A percentile compares a stretch with the other conserved stretches of the same genome.
These are phyloP conservation scores for Hirtodrosophila alboralis DNA, from an alignment of 2,888 invertebrate genomes.

Conservation along the genomic window DNA sequence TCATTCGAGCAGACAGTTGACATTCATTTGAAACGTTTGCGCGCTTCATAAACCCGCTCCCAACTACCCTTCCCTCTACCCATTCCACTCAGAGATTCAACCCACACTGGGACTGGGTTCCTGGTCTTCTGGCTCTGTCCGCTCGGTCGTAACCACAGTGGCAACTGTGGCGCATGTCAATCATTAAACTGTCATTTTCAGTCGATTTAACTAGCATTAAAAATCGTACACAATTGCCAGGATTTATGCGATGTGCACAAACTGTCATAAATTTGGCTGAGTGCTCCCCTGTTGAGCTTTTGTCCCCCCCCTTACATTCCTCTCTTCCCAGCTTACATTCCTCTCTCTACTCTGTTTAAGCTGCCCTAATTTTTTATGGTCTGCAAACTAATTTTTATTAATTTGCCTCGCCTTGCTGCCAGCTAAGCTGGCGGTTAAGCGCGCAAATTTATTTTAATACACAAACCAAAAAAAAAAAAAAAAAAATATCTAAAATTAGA, in stretches of 20 bases:
- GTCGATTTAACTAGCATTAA: slow-evolving; percentile 81
- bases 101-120: slow-evolving; percentile 14
- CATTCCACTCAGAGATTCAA: neutral
- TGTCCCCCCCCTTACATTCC: neutral
- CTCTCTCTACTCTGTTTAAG: slow-evolving; percentile 38
- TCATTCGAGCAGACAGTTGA: slow-evolving; percentile 76
- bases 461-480: neutral
- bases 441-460: slow-evolving; percentile 67
- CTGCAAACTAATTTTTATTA: slow-evolving; percentile 80
- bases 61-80: slow-evolving; percentile 1
- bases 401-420: slow-evolving; percentile 47
- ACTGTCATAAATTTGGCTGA: slow-evolving; percentile 76
- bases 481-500: slow-evolving; percentile 28
- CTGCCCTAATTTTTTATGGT: slow-evolving; percentile 75
- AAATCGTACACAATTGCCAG: slow-evolving; percentile 78
- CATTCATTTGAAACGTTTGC: slow-evolving; percentile 75
- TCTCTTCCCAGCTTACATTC: slow-evolving; percentile 1
- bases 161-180: slow-evolving; percentile 74
- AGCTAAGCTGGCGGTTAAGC: slow-evolving; percentile 51
- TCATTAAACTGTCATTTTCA: slow-evolving; percentile 81
- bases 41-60: slow-evolving; percentile 56
- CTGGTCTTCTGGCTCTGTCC: slow-evolving; percentile 25
- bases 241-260: slow-evolving; percentile 75
- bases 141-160: slow-evolving; percentile 52
- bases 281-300: slow-evolving; percentile 40